Conservation (phyloP, 1,140 invertebrate genomes). For the Zaprionus camerounensis region DNA sequence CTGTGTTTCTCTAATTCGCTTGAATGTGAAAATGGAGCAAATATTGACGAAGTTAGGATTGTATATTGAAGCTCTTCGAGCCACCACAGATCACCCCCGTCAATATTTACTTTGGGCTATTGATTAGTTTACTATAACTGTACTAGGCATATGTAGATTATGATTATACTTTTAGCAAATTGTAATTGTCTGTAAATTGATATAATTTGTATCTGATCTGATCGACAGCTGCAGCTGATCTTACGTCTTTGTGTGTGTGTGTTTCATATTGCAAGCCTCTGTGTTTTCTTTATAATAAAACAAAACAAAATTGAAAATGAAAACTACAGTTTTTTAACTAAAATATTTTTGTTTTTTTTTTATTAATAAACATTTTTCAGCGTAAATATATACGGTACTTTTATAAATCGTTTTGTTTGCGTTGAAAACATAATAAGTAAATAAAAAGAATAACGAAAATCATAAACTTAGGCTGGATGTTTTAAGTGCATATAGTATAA, state of each 20-base stretch:
- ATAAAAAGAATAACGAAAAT: slow-evolving; percentile 79
- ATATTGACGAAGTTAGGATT: slow-evolving; percentile 68
- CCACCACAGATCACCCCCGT: slow-evolving; percentile 28
- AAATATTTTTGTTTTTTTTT: slow-evolving; percentile 67
- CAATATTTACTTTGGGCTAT: slow-evolving; percentile 84
- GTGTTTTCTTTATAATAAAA: slow-evolving; percentile 30
- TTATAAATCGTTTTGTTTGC: slow-evolving; percentile 56
- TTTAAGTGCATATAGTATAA: slow-evolving; percentile 53
- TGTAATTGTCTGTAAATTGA: slow-evolving; percentile 67
- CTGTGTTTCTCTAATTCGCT: slow-evolving; percentile 17
- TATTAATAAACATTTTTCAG: slow-evolving; percentile 79
- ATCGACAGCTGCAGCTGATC: slow-evolving; percentile 14
- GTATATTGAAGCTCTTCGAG: background rate
- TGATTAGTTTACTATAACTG: slow-evolving; percentile 62
- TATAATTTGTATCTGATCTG: slow-evolving; percentile 40
- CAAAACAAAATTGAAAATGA: slow-evolving; percentile 33
- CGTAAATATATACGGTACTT: slow-evolving; percentile 60
- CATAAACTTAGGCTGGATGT: slow-evolving; percentile 70
- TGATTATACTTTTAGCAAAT: slow-evolving; percentile 70
- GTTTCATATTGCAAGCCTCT: slow-evolving; percentile 48
- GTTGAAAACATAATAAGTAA: slow-evolving; percentile 81
- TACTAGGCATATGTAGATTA: slow-evolving; percentile 51
- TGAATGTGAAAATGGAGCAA: slow-evolving; percentile 83
- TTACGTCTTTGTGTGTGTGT: slow-evolving; percentile 25
- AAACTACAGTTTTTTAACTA: slow-evolving; percentile 63